These are phyloP conservation scores for Rhodeus uyekii DNA, from an alignment of 2,797 vertebrate species.

Conservation along the genomic window DNA sequence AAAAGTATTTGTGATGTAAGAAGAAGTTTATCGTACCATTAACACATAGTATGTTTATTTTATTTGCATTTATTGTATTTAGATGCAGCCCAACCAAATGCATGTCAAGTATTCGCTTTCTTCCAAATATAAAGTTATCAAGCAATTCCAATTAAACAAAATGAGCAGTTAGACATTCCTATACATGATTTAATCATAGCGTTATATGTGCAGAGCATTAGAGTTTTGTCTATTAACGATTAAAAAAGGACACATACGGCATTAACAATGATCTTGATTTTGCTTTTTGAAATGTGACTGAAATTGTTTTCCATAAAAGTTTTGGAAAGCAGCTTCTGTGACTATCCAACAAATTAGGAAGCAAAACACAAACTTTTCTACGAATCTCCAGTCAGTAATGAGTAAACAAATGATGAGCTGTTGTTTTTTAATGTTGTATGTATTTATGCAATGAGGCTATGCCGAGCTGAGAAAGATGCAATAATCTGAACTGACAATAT, in stretches of 20 bases:
- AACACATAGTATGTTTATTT: not conserved
- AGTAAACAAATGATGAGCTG: slow-evolving; percentile 27
- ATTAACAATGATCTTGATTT: not conserved
- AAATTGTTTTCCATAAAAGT: not conserved
- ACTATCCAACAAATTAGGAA: not conserved
- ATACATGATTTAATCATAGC: not conserved
- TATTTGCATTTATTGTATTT: not conserved
- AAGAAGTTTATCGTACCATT: not conserved
- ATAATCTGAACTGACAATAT: slow-evolving; percentile 84
- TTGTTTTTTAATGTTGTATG: slow-evolving; percentile 27
- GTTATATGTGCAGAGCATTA: not conserved
- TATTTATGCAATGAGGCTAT: slow-evolving; percentile 62
- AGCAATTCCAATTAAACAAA: not conserved
- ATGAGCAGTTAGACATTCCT: not conserved
- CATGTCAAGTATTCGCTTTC: not conserved
- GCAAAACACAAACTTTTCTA: slow-evolving; percentile 22
- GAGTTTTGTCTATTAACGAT: not conserved
- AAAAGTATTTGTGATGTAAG: not conserved
- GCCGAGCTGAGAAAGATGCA: slow-evolving; percentile 82
- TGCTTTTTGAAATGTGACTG: not conserved
- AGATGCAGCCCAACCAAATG: not conserved
- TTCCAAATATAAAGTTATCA: not conserved
- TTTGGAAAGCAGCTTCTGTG: not conserved
- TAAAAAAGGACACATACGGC: not conserved
- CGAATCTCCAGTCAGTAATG: not conserved